Evolutionary conservation across 2,797 vertebrate genomes (phyloP), one percentile per base, ranked within the genome.

Genomic region (Choloepus didactylus): DNA sequence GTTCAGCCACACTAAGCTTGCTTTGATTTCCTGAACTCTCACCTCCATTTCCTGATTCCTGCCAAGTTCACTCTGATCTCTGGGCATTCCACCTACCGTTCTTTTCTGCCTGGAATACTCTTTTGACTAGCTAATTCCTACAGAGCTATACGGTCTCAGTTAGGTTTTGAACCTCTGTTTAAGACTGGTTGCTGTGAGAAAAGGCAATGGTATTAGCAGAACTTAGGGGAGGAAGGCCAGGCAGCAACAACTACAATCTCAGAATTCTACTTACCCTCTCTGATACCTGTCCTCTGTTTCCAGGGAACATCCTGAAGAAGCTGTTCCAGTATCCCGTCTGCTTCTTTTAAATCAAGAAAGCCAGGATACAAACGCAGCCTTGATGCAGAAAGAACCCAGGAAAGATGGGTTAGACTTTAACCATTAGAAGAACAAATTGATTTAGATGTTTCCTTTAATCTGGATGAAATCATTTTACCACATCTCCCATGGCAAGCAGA

Each of bases 251-350:
- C 80, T 4, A 81, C 3, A 0, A 5, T n/a, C 69, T 75, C 64
- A 15, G 49, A 60, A 27, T 38, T 4, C 49, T 2, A 41, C 94
- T 97, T 83, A 99, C 99, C 98, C 11, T 98, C 98, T 72, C 98
- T 98, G 97, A 98, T 62, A 96, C 99, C 99, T 44, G 98, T 99
- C 97, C 99, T 99, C 98, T 99, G 99, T 77, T 99, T 98, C 99
- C 99, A 99, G 18, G 99, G 99, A 66, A 99, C 96, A 93, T 99
- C 99, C 31, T 96, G 98, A 4, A 99, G 97, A 69, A 99, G 99
- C 0, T 98, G 99, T 95, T 99, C 98, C 98, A 99, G 99, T 96
- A 99, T 98, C 99, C 99, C 99, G 98, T 99, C 99, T 2, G 99
- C 99, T 97, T 99, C 98, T 75, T 99, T 98, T 4, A 97, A 87